A percentile compares a stretch with the other conserved stretches of the same genome.
phyloP scores from a whole-genome alignment of 2,888 invertebrate genomes.

The Chymomyza fuscimana region DNA sequence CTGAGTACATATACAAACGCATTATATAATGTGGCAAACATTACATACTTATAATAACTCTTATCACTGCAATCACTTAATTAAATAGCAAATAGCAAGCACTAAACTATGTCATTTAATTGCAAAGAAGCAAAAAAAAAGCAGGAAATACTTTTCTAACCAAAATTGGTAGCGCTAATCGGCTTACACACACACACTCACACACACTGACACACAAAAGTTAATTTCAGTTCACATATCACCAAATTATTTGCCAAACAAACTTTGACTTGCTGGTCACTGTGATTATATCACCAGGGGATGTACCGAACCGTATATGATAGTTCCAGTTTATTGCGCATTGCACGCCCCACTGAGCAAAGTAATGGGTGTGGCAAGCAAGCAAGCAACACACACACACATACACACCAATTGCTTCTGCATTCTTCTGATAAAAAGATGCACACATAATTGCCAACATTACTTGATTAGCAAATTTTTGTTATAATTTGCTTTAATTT shows the following conservation, averaged over 20 bases:
- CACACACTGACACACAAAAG: conserved; percentile 8
- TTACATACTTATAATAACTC: background rate
- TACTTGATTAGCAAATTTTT: background rate
- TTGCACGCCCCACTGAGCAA: background rate
- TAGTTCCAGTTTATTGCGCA: background rate
- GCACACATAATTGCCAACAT: background rate
- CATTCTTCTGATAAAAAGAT: background rate
- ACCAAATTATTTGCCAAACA: conserved; percentile 45
- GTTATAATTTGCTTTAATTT: background rate
- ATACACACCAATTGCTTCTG: background rate
- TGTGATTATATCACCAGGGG: background rate
- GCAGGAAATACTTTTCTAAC: background rate
- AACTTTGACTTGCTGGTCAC: conserved; percentile 26
- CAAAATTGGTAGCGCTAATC: conserved; percentile 47
- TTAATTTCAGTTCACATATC: conserved; percentile 11
- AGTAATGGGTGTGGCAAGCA: background rate
- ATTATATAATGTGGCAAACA: background rate
- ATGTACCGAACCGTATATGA: background rate
- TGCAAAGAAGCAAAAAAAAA: background rate
- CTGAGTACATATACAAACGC: background rate
- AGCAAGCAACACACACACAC: background rate
- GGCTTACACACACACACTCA: conserved; percentile 49
- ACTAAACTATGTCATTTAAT: background rate
- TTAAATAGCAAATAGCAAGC: background rate
- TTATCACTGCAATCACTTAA: background rate